Base-by-base conservation (phyloP, 1,140 invertebrate genomes). In the Camponotus floridanus region DNA sequence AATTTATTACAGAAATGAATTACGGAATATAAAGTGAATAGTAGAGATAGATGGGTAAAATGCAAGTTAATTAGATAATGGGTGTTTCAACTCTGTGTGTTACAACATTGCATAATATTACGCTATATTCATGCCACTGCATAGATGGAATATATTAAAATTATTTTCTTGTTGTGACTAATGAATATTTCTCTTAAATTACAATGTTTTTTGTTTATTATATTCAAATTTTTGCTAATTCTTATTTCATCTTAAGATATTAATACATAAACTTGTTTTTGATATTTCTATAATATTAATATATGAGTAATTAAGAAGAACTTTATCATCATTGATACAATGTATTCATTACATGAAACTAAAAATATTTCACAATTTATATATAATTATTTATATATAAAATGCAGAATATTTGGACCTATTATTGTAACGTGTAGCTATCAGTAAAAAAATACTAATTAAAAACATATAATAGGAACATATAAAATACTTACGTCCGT, bases 61-160 rank as follows among this genome's bases (percentile, higher is more conserved):
- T 81, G 31, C 26, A 7, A 21, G 5, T 81, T 73, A 81, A 81
- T 81, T 61, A 73, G 51, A 73, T 81, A 81, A 81, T 80, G 45
- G 67, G 33, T 59, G 39, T 61, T 51, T 71, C 15, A 8, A 8
- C 9, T 80, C 26, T 26, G 26, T 26, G 5, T 51, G 51, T 73
- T 71, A 55, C 33, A 59, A 68, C 57, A 68, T 55, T 57, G 45
- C 45, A 18, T 8, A 36, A 45, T 45, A 45, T 45, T 45, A 15
- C 13, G 3, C 13, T 42, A 31, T 61, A 81, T 21, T 68, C 55
- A 26, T 7, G 15, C 13, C 31, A 51, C n/a, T 9, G 26, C 42
- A 71, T 57, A 57, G 13, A 79, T 39, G 39, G 18, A 55, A 79
- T 39, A 51, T n/a, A 79, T 81, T 73, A 59, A 81, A 81, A 73